Evolutionary conservation across 2,888 invertebrate genomes (phyloP).

Genomic region (Chrysolina oricalcia): DNA sequence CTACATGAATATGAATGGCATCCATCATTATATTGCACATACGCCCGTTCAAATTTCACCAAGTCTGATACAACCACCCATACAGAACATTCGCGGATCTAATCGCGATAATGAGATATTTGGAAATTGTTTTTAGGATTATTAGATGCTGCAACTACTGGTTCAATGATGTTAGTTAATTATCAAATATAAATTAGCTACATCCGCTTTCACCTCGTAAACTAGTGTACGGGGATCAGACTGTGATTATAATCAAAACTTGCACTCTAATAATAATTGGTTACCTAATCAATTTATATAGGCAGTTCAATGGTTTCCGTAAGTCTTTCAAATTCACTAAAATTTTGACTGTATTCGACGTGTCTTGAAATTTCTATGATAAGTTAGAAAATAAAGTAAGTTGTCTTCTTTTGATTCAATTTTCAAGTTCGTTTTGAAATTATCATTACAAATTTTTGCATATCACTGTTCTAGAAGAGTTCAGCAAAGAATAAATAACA

Average conservation of each 20-base stretch:
- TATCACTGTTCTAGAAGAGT: too few species aligned
- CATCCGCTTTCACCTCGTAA: neutral
- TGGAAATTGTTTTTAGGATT: neutral
- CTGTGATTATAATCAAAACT: neutral
- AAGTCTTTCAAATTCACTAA: too few species aligned
- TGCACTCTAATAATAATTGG: too few species aligned
- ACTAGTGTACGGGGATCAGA: neutral
- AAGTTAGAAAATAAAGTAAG: too few species aligned
- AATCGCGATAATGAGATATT: neutral
- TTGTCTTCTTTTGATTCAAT: too few species aligned
- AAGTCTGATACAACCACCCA: slow-evolving; percentile 8
- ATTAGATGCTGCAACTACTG: slow-evolving; percentile 5
- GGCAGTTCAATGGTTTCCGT: too few species aligned
- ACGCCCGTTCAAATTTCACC: neutral
- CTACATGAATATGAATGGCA: slow-evolving; percentile 4
- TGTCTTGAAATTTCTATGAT: too few species aligned
- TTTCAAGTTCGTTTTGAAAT: too few species aligned
- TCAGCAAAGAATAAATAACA: too few species aligned
- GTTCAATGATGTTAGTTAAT: neutral
- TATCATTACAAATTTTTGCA: too few species aligned
- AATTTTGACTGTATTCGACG: too few species aligned
- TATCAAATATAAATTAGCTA: slow-evolving; percentile 1
- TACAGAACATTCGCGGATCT: neutral
- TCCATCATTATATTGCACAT: slow-evolving; percentile 3
- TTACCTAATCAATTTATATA: too few species aligned